Percentiles rank a stretch among this genome's conserved stretches.
Conservation (phyloP, 1,140 invertebrate genomes). For the Apocrypta bakeri region DNA sequence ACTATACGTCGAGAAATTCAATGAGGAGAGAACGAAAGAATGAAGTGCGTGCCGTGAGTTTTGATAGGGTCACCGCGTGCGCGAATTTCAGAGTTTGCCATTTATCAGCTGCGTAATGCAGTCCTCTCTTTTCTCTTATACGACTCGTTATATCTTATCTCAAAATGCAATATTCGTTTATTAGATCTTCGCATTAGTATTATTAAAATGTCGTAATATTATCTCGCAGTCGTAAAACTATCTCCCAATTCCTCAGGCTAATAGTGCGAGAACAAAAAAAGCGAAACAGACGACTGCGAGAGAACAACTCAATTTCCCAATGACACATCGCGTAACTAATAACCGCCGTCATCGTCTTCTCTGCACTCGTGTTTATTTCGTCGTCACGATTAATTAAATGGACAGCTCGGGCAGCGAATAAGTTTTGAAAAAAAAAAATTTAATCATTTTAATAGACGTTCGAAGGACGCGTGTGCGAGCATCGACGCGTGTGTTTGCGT, state of each 20-base stretch:
- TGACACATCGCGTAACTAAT: background rate
- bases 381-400: background rate
- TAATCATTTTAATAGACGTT: background rate
- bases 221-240: background rate
- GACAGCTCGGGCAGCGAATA: background rate
- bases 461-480: background rate
- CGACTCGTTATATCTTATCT: background rate
- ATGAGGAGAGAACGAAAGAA: background rate
- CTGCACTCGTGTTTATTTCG: background rate
- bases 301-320: background rate
- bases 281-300: too few relatives aligned
- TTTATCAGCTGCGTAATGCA: background rate
- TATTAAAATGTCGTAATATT: too few relatives aligned
- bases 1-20: background rate
- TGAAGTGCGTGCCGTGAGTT: background rate
- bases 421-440: background rate
- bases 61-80: background rate
- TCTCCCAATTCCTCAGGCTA: background rate
- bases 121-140: background rate
- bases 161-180: background rate
- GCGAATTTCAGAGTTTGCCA: constrained; percentile 3
- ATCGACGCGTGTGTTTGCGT: background rate
- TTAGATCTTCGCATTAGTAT: too few relatives aligned
- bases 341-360: background rate
- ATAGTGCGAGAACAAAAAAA: background rate